Evolutionary conservation across 2,113 vertebrate species (phyloP), one percentile per base, ranked within the genome.

Genomic region (Axis porcinus): DNA sequence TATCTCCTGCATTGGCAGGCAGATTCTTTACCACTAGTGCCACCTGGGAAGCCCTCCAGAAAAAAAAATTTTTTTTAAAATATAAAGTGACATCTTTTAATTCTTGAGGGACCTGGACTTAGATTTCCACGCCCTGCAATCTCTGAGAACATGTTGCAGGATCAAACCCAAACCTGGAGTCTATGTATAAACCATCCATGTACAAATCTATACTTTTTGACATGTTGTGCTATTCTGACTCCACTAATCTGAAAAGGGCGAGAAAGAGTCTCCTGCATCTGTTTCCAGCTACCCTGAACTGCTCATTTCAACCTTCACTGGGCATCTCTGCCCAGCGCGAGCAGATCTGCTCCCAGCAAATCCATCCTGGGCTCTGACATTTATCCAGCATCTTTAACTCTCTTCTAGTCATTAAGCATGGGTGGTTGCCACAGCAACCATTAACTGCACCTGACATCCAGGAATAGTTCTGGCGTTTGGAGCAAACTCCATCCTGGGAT

Each of bases 401-500:
- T 98, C 54, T 91, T 97, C 98, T 97, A 94, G 97, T 99, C 99
- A 98, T 98, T 98, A 98, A 97, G 93, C 14, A 97, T 97, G 97
- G 98, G 96, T 28, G 6, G 97, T 99, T 30, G 25, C 97, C 97
- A 95, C 67, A 93, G 98, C 95, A 97, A 99, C 98, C 23, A 60
- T 98, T 57, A 96, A 97, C 96, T 90, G 96, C 98, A 97, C 98
- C 98, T 98, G 98, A 97, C 98, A 98, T 97, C 89, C 97, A 98
- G 91, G 97, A 98, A 98, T 98, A 97, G 97, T 96, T 82, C 96
- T 84, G 89, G 96, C n/a, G 47, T 95, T 98, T 90, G 54, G 30
- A 98, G 97, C 97, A 94, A 98, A 96, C 82, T 76, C 83, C 96
- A 89, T 96, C 45, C 81, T 87, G 60, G 85, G 94, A 87, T 94